These are phyloP conservation scores for Brenthis ino DNA, from an alignment of 2,888 invertebrate species.

Conservation along the genomic window DNA sequence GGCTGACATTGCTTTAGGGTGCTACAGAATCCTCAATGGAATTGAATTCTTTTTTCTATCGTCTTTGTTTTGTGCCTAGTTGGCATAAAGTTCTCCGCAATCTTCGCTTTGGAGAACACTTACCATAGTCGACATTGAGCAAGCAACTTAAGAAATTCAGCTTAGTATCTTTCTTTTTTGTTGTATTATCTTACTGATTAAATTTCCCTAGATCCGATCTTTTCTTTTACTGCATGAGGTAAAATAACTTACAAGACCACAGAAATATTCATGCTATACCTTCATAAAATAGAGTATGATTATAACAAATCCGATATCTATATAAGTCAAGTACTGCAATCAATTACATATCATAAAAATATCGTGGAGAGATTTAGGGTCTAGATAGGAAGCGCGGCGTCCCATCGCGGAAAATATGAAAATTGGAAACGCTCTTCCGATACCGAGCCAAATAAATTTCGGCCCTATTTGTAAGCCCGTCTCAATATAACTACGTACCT, in stretches of 20 bases:
- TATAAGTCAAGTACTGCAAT: slow-evolving; percentile 46
- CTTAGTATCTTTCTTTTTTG: slow-evolving; percentile 35
- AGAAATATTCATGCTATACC: background rate
- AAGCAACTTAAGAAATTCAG: slow-evolving; percentile 46
- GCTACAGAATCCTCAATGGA: slow-evolving; percentile 16
- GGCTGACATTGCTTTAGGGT: background rate
- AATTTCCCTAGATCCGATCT: slow-evolving; percentile 13
- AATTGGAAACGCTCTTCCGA: slow-evolving; percentile 70
- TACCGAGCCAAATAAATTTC: slow-evolving; percentile 69
- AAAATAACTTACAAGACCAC: background rate
- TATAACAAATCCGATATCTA: slow-evolving; percentile 1
- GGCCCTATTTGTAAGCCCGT: slow-evolving; percentile 66
- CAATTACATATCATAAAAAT: slow-evolving; percentile 71
- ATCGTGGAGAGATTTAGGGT: slow-evolving; percentile 66
- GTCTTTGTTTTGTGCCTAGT: slow-evolving; percentile 18
- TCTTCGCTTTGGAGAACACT: slow-evolving; percentile 19
- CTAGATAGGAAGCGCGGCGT: slow-evolving; percentile 49
- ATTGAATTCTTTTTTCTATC: slow-evolving; percentile 13
- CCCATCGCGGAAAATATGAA: slow-evolving; percentile 74
- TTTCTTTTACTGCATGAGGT: background rate
- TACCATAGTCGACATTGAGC: slow-evolving; percentile 51
- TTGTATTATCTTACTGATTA: slow-evolving; percentile 17
- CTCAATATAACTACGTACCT: slow-evolving; percentile 18
- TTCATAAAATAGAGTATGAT: background rate
- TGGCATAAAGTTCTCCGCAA: slow-evolving; percentile 16